phyloP scores from a whole-genome alignment of 2,888 invertebrate species.

The Opisthograptis luteolata region DNA sequence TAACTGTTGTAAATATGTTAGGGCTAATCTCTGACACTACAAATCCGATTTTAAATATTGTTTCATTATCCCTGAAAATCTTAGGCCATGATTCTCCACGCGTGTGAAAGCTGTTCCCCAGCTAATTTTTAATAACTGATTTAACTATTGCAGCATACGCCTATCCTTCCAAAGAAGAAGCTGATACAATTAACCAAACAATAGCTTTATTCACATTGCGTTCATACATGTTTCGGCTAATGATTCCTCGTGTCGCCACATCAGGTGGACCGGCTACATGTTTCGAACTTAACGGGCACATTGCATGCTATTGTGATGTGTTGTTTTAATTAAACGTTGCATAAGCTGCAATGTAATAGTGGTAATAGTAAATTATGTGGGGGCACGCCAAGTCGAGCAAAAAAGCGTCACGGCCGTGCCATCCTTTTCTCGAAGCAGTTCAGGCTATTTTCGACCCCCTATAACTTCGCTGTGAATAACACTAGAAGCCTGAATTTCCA shows the following conservation, averaged over 20 bases:
- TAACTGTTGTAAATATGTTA: no score
- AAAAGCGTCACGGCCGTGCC: no score
- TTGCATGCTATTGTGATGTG: conserved; percentile 53
- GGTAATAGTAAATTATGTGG: conserved; percentile 16
- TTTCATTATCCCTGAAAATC: no score
- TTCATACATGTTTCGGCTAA: conserved; percentile 37
- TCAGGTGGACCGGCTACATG: conserved; percentile 47
- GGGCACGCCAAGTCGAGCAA: no score
- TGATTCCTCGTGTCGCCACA: conserved; percentile 49
- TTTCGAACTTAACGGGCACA: conserved; percentile 53
- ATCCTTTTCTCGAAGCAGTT: no score
- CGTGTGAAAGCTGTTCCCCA: no score
- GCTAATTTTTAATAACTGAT: not conserved
- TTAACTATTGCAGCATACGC: conserved; percentile 7
- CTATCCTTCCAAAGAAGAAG: not conserved
- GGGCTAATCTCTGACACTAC: no score
- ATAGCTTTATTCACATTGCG: conserved; percentile 31
- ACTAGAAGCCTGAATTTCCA: no score
- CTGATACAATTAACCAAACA: conserved; percentile 27
- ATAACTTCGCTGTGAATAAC: no score
- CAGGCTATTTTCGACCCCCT: no score
- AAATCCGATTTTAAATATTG: no score
- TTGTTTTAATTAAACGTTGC: conserved; percentile 52
- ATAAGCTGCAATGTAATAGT: conserved; percentile 45
- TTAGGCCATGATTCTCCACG: no score